Conservation (phyloP, 2,888 invertebrate species). For the Nemurella pictetii region DNA sequence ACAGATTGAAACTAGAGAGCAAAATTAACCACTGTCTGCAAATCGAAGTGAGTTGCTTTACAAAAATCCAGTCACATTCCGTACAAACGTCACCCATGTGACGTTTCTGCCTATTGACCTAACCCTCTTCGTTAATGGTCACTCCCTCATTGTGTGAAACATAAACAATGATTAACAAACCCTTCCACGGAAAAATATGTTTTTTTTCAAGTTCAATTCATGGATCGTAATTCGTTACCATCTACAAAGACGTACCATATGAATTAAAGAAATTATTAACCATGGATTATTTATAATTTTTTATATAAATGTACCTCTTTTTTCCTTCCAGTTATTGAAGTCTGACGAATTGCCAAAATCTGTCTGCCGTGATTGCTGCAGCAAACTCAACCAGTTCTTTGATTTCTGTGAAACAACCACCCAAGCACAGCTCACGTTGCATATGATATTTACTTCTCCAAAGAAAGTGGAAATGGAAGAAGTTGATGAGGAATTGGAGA, state of each 20-base stretch:
- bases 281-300: too few species aligned
- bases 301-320: too few species aligned
- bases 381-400: conserved; percentile 51
- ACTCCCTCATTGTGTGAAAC: background rate
- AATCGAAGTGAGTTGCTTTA: conserved; percentile 49
- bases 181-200: too few species aligned
- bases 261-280: too few species aligned
- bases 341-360: conserved; percentile 51
- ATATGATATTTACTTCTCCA: conserved; percentile 43
- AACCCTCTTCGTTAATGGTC: background rate
- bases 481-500: conserved; percentile 42
- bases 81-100: background rate
- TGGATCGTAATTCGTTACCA: too few species aligned
- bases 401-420: conserved; percentile 53
- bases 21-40: conserved; percentile 54
- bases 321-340: conserved; percentile 48
- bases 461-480: conserved; percentile 45
- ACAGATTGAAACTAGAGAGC: conserved; percentile 50
- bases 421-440: conserved; percentile 52
- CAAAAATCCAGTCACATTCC: too few species aligned
- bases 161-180: too few species aligned
- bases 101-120: background rate
- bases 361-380: conserved; percentile 53
- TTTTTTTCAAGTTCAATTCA: too few species aligned
- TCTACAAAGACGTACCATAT: too few species aligned